A percentile compares a stretch with the other conserved stretches of the same genome.
These are phyloP conservation scores for Pampusana beccarii DNA, from an alignment of 2,113 vertebrate genomes.

Conservation along the genomic window DNA sequence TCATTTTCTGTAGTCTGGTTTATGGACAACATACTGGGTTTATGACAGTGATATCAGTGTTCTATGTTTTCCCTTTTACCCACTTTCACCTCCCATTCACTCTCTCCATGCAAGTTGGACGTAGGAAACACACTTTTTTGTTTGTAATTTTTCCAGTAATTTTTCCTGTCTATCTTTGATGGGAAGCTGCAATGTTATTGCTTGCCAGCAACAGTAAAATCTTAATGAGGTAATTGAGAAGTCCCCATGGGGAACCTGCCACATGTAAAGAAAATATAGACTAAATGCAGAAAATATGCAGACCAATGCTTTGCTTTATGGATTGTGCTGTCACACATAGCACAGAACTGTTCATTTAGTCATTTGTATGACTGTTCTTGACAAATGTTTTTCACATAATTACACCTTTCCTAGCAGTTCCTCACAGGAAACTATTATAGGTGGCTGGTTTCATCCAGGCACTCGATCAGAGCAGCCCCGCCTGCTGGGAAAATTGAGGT, in stretches of 20 bases:
- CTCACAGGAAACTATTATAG: neutral
- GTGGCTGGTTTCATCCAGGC: neutral
- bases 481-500: neutral
- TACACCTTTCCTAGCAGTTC: neutral
- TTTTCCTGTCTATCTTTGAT: neutral
- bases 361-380: neutral
- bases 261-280: constrained; percentile 32
- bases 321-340: neutral
- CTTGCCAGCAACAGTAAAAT: constrained; percentile 3
- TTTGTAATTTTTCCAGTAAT: neutral
- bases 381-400: neutral
- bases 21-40: neutral
- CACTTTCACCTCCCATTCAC: neutral
- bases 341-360: neutral
- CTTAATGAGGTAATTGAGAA: constrained; percentile 33
- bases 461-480: neutral
- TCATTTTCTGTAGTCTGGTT: neutral
- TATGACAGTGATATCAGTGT: neutral
- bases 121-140: neutral
- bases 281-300: neutral
- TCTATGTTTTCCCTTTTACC: neutral
- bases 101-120: neutral
- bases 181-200: neutral
- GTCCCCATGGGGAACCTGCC: neutral
- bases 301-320: neutral